These are phyloP conservation scores for Papilio aristodemus DNA, from an alignment of 1,140 invertebrate genomes.

Conservation along the genomic window DNA sequence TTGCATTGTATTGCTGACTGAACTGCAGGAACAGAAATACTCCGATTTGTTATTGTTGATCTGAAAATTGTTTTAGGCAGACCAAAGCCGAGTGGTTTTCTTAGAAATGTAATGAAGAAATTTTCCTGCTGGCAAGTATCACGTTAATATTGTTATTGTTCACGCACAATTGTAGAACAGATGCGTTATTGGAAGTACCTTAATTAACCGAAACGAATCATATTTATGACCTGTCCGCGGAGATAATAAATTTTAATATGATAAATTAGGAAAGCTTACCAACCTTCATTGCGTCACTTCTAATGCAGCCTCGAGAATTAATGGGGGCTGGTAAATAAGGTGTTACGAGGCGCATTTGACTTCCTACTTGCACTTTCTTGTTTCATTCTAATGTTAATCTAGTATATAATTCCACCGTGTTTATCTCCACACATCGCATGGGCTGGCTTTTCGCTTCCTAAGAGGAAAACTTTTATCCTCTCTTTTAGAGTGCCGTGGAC, in stretches of 20 bases:
- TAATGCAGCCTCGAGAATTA: conserved; percentile 24
- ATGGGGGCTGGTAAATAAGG: conserved; percentile 16
- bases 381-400: background rate
- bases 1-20: background rate
- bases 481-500: too few species aligned
- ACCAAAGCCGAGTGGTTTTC: conserved; percentile 15
- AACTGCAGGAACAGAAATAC: background rate
- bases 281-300: conserved; percentile 7
- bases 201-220: conserved; percentile 34
- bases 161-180: conserved; percentile 26
- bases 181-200: conserved; percentile 22
- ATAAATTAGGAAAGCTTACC: conserved; percentile 30
- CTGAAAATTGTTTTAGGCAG: conserved; percentile 2
- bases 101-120: conserved; percentile 19
- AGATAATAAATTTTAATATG: conserved; percentile 21
- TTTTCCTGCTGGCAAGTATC: conserved; percentile 19
- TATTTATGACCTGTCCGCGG: conserved; percentile 30
- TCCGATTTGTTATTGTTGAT: conserved; percentile 12
- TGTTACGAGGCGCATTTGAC: conserved; percentile 8
- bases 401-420: background rate
- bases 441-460: too few species aligned
- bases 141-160: conserved; percentile 24
- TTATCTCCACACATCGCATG: too few species aligned
- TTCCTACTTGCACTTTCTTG: conserved; percentile 18
- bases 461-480: too few species aligned